phyloP scores from a whole-genome alignment of 2,797 vertebrate species.

The Tolypeutes matacus region DNA sequence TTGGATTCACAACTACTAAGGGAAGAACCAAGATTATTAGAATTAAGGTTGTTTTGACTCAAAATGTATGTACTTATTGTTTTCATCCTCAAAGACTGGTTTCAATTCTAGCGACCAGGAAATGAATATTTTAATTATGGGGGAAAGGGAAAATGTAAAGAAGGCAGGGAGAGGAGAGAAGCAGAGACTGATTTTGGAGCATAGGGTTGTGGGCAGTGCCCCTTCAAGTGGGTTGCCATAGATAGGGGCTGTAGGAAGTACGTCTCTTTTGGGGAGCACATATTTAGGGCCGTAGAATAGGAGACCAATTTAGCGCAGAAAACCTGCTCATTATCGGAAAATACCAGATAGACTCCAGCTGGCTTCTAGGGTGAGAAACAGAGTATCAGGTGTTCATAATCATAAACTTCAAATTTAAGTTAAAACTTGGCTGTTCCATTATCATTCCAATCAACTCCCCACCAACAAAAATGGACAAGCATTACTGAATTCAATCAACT shows the following conservation, averaged over 20 bases:
- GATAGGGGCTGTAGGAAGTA: neutral
- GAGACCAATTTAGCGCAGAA: neutral
- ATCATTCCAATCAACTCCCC: neutral
- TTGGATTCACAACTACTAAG: neutral
- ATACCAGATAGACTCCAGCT: neutral
- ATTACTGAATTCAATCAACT: slow-evolving; percentile 30
- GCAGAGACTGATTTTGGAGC: neutral
- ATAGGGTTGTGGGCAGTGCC: neutral
- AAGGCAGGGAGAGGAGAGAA: neutral
- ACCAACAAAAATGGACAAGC: neutral
- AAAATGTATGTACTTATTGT: neutral
- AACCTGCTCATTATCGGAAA: neutral
- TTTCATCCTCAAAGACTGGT: neutral
- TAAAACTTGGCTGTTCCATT: neutral
- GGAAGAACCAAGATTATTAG: neutral
- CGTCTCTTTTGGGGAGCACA: neutral
- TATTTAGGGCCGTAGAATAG: neutral
- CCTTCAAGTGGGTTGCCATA: neutral
- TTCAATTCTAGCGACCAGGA: slow-evolving; percentile 3
- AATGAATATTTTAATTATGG: slow-evolving; percentile 16
- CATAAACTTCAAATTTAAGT: neutral
- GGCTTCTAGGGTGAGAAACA: neutral
- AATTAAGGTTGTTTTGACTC: neutral
- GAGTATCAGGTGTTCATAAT: neutral
- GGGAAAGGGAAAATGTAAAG: neutral